These are phyloP conservation scores for Leptatherina wallacei DNA, from an alignment of 2,797 vertebrate species.

Conservation along the genomic window DNA sequence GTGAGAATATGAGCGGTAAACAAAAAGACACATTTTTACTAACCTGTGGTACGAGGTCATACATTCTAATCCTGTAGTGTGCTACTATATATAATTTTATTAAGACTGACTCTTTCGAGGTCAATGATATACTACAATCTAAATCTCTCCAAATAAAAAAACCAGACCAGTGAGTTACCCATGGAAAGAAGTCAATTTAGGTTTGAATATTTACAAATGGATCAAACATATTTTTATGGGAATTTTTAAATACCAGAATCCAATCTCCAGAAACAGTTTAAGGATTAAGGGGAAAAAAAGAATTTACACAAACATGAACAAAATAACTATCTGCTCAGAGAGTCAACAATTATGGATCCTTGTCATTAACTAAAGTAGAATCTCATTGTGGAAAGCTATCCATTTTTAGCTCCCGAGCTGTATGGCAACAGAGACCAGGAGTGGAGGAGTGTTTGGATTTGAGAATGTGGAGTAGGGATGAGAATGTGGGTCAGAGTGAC, in stretches of 20 bases:
- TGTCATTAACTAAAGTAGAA: conserved; percentile 19
- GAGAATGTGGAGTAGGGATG: conserved; percentile 51
- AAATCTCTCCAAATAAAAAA: neutral
- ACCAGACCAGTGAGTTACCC: neutral
- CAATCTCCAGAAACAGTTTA: neutral
- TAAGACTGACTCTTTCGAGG: neutral
- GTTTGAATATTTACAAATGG: neutral
- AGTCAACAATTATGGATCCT: conserved; percentile 2
- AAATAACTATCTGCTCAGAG: neutral
- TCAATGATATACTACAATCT: neutral
- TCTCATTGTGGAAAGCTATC: conserved; percentile 2
- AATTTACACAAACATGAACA: neutral
- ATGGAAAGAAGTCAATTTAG: neutral
- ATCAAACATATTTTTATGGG: neutral
- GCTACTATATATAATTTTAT: neutral
- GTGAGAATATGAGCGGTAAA: conserved; percentile 7
- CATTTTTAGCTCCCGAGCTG: conserved; percentile 23
- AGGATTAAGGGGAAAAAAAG: neutral
- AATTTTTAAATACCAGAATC: neutral
- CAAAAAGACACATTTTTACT: neutral
- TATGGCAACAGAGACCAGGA: conserved; percentile 9
- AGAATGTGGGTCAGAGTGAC: conserved; percentile 69
- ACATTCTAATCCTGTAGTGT: neutral
- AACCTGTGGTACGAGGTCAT: conserved; percentile 11
- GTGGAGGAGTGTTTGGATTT: conserved; percentile 41